These are phyloP conservation scores for Hemibagrus wyckioides DNA, from an alignment of 2,113 vertebrate species.

Conservation along the genomic window DNA sequence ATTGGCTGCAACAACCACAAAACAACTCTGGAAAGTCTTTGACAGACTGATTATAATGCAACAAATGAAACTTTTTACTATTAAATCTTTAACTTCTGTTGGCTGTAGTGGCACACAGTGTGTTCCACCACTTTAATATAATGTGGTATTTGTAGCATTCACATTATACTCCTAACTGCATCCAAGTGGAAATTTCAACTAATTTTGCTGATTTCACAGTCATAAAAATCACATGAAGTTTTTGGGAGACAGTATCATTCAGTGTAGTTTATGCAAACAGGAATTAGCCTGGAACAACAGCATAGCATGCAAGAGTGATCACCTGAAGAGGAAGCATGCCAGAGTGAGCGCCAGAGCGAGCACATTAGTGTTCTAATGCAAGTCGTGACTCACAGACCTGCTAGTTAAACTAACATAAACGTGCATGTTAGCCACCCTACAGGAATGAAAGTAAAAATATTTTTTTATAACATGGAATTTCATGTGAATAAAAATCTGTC, in stretches of 20 bases:
- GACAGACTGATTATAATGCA: too few species aligned
- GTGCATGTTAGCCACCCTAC: not conserved
- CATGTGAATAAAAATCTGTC: too few species aligned
- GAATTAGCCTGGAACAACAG: not conserved
- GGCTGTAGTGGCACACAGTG: not conserved
- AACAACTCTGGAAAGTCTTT: too few species aligned
- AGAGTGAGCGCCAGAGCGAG: not conserved
- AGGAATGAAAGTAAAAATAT: not conserved
- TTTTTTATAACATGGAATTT: not conserved
- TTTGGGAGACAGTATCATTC: not conserved
- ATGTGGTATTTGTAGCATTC: not conserved
- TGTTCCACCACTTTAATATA: not conserved
- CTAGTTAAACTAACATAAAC: not conserved
- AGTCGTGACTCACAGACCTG: not conserved
- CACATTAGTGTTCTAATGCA: not conserved
- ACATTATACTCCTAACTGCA: not conserved
- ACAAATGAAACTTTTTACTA: not conserved
- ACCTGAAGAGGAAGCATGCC: not conserved
- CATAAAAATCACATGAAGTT: not conserved
- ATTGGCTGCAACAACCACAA: too few species aligned
- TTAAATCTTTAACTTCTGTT: not conserved
- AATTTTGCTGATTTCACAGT: not conserved
- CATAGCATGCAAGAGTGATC: not conserved
- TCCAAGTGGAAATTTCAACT: not conserved
- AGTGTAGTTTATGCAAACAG: not conserved